Base-by-base conservation (phyloP, 2,113 vertebrate species). In the Rostratula benghalensis region DNA sequence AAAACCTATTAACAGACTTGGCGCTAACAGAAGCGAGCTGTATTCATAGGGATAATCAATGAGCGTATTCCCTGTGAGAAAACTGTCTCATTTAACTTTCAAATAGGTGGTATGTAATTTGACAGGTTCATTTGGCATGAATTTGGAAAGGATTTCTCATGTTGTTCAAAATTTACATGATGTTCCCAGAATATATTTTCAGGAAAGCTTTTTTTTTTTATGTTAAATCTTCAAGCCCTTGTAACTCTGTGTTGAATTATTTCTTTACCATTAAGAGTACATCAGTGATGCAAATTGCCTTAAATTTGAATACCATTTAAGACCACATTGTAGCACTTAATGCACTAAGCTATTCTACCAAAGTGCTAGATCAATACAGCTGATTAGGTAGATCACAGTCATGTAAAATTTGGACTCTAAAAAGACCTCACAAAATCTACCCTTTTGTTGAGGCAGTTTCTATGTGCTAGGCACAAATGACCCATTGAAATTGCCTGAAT, bases 21-120 rank as follows among this genome's bases (percentile, higher is more conserved):
- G 78, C 56, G n/a, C 43, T 87, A 86, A 41, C n/a, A 87, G 56
- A 74, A 96, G 37, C 1, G 18, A 90, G 20, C n/a, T 74, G 13
- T 39, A 56, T 87, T 89, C 35, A 13, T 25, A 64, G 13, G 35
- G 50, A 51, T 76, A 76, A 84, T 89, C 84, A 85, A 65, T 53
- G 57, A 93, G 23, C 30, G 33, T 53, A 84, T 48, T 78, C 43
- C 39, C 43, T 43, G 13, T 50, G 82, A 63, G 74, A 88, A 91
- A 65, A 83, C 1, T 7, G 61, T 75, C 77, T 89, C 59, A 88
- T 95, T 95, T 96, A 89, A 94, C 81, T 91, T 96, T 91, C 63
- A 94, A 25, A 88, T 89, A 77, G 48, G 46, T 75, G 21, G 2
- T 20, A 77, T 27, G 25, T 67, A n/a, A 50, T 91, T 83, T 96